Conservation (phyloP, 2,113 vertebrate genomes). For the Carassius auratus region DNA sequence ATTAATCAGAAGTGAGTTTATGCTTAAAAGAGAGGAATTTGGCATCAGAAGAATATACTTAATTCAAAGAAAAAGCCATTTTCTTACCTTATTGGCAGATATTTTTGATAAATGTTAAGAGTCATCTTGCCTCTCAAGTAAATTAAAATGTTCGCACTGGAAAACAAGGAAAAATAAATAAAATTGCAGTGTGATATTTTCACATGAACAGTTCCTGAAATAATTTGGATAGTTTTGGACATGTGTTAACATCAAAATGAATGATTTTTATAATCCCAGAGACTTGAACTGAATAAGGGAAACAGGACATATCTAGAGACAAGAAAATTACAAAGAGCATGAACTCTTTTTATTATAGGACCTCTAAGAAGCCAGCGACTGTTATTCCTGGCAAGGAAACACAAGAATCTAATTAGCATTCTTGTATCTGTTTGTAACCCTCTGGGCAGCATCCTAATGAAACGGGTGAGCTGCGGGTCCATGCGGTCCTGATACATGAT, state of each 20-base stretch:
- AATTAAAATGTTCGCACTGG: neutral
- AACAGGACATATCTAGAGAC: neutral
- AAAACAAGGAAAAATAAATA: neutral
- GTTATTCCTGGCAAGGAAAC: neutral
- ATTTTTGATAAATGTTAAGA: neutral
- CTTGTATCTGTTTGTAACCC: neutral
- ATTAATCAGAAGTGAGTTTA: neutral
- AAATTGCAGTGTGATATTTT: neutral
- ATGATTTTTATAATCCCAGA: too few species aligned
- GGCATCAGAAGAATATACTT: neutral
- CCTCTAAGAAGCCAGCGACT: neutral
- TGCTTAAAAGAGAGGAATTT: neutral
- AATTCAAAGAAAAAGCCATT: neutral
- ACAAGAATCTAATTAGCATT: neutral
- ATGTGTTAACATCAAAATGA: neutral
- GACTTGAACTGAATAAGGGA: too few species aligned
- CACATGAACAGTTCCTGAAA: neutral
- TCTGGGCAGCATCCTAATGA: neutral
- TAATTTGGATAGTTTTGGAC: neutral
- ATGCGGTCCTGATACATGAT: neutral
- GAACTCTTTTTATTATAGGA: too few species aligned
- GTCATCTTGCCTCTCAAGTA: neutral
- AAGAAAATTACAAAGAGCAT: neutral
- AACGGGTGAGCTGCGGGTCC: neutral
- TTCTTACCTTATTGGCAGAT: neutral